Percentiles rank a stretch among this genome's conserved stretches.
Conservation (phyloP, 2,113 vertebrate species). For the Lipotes vexillifer region DNA sequence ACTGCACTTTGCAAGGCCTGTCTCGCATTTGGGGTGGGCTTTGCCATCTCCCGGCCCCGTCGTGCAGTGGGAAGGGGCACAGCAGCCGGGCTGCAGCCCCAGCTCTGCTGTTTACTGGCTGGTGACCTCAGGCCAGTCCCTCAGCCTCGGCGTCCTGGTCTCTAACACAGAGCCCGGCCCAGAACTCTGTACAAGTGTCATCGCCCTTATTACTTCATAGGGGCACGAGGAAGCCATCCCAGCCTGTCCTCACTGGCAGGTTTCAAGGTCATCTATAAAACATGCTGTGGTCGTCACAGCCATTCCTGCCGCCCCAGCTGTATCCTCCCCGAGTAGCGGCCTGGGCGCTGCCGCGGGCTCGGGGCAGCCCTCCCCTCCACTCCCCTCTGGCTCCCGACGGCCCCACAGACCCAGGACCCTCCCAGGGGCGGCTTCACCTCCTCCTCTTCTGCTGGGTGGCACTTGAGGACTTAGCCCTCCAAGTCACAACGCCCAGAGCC, state of each 20-base stretch:
- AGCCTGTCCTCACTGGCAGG: background rate
- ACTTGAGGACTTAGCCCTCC: background rate
- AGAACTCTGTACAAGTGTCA: background rate
- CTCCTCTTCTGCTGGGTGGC: background rate
- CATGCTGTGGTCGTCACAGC: background rate
- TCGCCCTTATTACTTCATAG: background rate
- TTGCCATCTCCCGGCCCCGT: accelerated
- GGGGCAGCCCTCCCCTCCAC: background rate
- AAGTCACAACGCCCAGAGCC: background rate
- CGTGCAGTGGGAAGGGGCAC: background rate
- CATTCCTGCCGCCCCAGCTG: too few relatives aligned
- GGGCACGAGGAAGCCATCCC: background rate
- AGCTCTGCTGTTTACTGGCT: background rate
- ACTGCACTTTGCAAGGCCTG: background rate
- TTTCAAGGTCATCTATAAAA: background rate
- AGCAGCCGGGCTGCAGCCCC: background rate
- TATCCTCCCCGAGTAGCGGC: background rate
- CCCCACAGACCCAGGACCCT: background rate
- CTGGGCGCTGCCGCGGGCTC: background rate
- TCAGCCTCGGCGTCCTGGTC: background rate
- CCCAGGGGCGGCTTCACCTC: background rate
- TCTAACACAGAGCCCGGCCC: background rate
- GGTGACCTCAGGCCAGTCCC: background rate
- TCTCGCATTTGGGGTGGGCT: background rate
- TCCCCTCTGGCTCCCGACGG: background rate